Evolutionary conservation across 2,797 vertebrate species (phyloP).

Genomic region (Semotilus atromaculatus): DNA sequence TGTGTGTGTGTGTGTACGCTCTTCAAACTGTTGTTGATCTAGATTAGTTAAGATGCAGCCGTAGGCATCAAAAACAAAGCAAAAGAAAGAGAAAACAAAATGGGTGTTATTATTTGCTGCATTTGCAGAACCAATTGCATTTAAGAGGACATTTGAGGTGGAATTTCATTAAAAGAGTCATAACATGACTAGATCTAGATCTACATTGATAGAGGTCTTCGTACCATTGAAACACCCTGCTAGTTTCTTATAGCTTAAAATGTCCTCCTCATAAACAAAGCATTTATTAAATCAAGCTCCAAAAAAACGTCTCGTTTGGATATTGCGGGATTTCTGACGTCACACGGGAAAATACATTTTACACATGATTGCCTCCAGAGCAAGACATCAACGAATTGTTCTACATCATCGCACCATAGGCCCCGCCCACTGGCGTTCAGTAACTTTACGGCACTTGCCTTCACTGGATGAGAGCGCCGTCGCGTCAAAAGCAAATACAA

Average conservation of each 20-base stretch:
- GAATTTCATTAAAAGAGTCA: not conserved
- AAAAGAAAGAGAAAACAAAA: constrained; percentile 17
- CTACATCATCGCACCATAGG: not conserved
- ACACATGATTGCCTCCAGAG: not conserved
- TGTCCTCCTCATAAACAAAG: not conserved
- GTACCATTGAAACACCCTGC: not conserved
- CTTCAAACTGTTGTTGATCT: constrained; percentile 39
- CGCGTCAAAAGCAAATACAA: not conserved
- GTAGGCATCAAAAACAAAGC: not conserved
- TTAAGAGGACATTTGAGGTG: not conserved
- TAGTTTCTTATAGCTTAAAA: not conserved
- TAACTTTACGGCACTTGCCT: too few species aligned
- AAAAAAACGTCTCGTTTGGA: not conserved
- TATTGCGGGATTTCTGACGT: not conserved
- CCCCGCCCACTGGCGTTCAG: not conserved
- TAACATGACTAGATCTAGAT: not conserved
- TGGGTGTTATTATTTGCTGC: not conserved
- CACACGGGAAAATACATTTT: not conserved
- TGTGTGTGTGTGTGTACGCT: not conserved
- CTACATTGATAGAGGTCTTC: not conserved
- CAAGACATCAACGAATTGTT: not conserved
- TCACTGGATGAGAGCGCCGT: not conserved
- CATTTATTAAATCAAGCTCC: not conserved
- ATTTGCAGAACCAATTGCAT: constrained; percentile 26
- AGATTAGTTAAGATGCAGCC: constrained; percentile 31